Percentiles rank a stretch among this genome's conserved stretches.
These are phyloP conservation scores for Alcedo quadribrachys DNA, from an alignment of 2,797 vertebrate genomes.

Conservation along the genomic window DNA sequence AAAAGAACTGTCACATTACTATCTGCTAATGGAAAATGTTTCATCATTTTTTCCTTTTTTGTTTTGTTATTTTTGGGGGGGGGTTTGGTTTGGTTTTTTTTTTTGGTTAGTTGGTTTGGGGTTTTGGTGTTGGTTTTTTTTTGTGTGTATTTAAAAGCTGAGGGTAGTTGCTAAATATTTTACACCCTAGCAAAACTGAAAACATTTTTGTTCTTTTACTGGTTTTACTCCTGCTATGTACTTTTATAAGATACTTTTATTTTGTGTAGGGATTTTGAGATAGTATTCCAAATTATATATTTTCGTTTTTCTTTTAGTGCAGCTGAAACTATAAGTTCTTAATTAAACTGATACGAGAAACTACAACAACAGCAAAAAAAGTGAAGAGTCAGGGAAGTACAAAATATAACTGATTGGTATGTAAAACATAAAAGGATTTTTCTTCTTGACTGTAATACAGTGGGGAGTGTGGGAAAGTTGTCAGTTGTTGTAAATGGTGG, in stretches of 20 bases:
- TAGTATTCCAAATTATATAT: constrained; percentile 52
- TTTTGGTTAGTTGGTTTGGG: too few relatives aligned
- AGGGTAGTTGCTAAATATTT: constrained; percentile 42
- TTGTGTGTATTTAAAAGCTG: constrained; percentile 15
- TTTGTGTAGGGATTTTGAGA: constrained; percentile 45
- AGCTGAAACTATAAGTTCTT: constrained; percentile 58
- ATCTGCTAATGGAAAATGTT: constrained; percentile 20
- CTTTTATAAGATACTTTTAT: constrained; percentile 60
- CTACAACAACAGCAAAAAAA: constrained; percentile 10
- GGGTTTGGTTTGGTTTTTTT: too few relatives aligned
- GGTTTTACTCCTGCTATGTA: constrained; percentile 31
- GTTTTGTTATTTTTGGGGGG: neutral
- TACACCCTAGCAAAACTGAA: constrained; percentile 23
- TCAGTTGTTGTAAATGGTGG: constrained; percentile 63
- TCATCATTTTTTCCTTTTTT: neutral
- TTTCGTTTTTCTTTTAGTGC: constrained; percentile 63
- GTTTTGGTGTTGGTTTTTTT: too few relatives aligned
- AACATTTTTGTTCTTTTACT: constrained; percentile 22
- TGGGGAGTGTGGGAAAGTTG: constrained; percentile 19
- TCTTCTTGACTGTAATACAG: constrained; percentile 56
- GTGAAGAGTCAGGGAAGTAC: neutral
- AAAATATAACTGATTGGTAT: constrained; percentile 1
- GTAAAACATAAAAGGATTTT: constrained; percentile 29
- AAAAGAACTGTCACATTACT: neutral
- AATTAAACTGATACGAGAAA: constrained; percentile 60